Evolutionary conservation across 2,888 invertebrate species (phyloP).

Genomic region (Dryadula phaetusa): DNA sequence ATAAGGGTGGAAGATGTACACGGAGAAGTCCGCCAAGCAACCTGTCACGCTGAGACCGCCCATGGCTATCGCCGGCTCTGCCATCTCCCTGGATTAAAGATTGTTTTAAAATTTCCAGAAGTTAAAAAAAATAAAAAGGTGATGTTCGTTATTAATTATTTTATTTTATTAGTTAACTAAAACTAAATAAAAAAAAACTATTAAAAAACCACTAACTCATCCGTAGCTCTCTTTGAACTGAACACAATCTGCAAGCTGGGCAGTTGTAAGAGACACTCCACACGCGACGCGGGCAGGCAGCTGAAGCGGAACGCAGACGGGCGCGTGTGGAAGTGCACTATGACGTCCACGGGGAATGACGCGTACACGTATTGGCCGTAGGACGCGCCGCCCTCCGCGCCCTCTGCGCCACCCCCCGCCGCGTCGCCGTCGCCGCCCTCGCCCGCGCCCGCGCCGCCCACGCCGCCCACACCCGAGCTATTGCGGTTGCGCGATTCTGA

Average conservation of each 20-base stretch:
- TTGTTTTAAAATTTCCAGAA: too few species aligned
- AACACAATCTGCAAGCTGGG: conserved; percentile 99
- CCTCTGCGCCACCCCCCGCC: conserved; percentile 68
- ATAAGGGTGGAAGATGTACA: conserved; percentile 99
- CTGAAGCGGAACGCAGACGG: conserved; percentile 98
- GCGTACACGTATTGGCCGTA: conserved; percentile 93
- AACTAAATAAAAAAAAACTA: neutral
- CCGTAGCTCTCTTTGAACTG: conserved; percentile 94
- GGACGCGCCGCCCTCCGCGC: conserved; percentile 66
- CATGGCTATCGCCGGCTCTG: conserved; percentile 87
- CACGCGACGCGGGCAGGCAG: conserved; percentile 96
- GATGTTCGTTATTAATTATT: too few species aligned
- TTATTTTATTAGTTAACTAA: too few species aligned
- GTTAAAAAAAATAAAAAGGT: too few species aligned
- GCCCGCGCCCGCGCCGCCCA: conserved; percentile 48
- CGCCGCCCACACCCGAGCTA: conserved; percentile 37
- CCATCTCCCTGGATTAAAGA: conserved; percentile 84
- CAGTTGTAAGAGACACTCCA: conserved; percentile 97
- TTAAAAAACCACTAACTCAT: conserved; percentile 82
- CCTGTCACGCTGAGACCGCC: conserved; percentile 97
- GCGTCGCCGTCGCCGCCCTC: conserved; percentile 36
- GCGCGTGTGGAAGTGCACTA: conserved; percentile 99
- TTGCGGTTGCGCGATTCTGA: conserved; percentile 37
- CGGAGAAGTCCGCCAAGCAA: conserved; percentile 97
- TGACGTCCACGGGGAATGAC: conserved; percentile 99